These are phyloP conservation scores for Epizoanthus ramosus DNA, from an alignment of 92 coral and sea anemone species.

Conservation along the genomic window DNA sequence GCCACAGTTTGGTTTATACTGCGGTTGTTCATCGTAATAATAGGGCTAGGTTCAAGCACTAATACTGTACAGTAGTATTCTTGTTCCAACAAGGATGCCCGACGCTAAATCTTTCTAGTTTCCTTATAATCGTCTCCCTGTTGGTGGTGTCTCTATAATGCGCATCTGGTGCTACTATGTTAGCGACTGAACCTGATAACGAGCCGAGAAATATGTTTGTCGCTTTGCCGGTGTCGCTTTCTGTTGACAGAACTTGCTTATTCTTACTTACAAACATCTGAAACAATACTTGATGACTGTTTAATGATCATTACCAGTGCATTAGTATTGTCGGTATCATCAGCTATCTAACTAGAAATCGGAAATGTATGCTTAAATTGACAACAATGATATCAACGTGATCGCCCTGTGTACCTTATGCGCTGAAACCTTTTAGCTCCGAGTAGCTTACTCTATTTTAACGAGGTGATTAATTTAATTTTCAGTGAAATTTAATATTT, in stretches of 20 bases:
- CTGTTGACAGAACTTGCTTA: conserved; percentile 8
- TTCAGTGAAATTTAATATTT: conserved; percentile 7
- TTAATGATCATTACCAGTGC: conserved; percentile 21
- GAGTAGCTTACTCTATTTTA: not conserved
- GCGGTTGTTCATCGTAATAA: conserved; percentile 4
- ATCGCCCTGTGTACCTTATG: not conserved
- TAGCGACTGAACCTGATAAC: too few relatives aligned
- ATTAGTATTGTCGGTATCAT: conserved; percentile 23
- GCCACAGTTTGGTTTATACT: not conserved
- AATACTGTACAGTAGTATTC: too few relatives aligned
- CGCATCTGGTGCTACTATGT: too few relatives aligned
- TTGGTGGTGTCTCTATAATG: too few relatives aligned
- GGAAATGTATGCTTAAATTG: conserved; percentile 24
- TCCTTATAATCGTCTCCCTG: too few relatives aligned
- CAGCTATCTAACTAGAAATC: conserved; percentile 11
- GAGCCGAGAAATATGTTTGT: too few relatives aligned
- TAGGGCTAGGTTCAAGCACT: not conserved
- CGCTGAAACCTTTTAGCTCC: not conserved
- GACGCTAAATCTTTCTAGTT: too few relatives aligned
- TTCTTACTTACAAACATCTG: not conserved
- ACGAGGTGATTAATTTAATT: not conserved
- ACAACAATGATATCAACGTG: not conserved
- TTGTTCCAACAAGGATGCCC: too few relatives aligned
- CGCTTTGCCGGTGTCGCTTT: too few relatives aligned
- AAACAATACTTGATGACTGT: not conserved